These are phyloP conservation scores for Drosophila nigricruria DNA, from an alignment of 2,888 invertebrate genomes.

Conservation along the genomic window DNA sequence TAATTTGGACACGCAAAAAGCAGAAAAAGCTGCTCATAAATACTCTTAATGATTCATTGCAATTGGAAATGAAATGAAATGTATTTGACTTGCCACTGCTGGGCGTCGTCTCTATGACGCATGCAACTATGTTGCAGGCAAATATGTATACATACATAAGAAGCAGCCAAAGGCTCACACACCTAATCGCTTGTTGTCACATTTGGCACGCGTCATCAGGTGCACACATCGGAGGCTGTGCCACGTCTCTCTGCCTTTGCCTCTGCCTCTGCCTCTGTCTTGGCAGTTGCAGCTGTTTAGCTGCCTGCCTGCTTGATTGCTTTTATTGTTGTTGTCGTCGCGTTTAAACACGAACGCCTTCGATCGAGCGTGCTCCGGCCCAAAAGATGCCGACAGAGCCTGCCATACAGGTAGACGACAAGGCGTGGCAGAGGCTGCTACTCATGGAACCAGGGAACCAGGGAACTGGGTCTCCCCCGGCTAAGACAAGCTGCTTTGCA, in stretches of 20 bases:
- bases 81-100: slow-evolving; percentile 32
- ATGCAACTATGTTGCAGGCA: slow-evolving; percentile 34
- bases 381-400: slow-evolving; percentile 45
- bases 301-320: slow-evolving; percentile 61
- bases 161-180: not conserved
- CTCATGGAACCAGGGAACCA: no score
- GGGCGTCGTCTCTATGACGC: slow-evolving; percentile 7
- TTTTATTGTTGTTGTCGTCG: slow-evolving; percentile 75
- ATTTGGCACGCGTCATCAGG: slow-evolving; percentile 81
- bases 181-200: slow-evolving; percentile 51
- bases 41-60: slow-evolving; percentile 70
- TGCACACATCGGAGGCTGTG: slow-evolving; percentile 41
- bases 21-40: slow-evolving; percentile 50
- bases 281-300: slow-evolving; percentile 17
- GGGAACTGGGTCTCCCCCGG: slow-evolving; percentile 19
- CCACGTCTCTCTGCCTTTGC: not conserved
- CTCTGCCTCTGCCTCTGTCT: not conserved
- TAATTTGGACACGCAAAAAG: slow-evolving; percentile 73
- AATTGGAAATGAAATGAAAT: slow-evolving; percentile 64
- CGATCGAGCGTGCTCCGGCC: slow-evolving; percentile 46
- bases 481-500: slow-evolving; percentile 64
- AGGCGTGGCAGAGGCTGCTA: not conserved
- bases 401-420: slow-evolving; percentile 25
- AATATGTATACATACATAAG: not conserved
- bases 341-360: slow-evolving; percentile 76